Evolutionary conservation across 2,888 invertebrate genomes (phyloP), one percentile per base, ranked within the genome.

Genomic region (Gastracanthus pulcherrimus): DNA sequence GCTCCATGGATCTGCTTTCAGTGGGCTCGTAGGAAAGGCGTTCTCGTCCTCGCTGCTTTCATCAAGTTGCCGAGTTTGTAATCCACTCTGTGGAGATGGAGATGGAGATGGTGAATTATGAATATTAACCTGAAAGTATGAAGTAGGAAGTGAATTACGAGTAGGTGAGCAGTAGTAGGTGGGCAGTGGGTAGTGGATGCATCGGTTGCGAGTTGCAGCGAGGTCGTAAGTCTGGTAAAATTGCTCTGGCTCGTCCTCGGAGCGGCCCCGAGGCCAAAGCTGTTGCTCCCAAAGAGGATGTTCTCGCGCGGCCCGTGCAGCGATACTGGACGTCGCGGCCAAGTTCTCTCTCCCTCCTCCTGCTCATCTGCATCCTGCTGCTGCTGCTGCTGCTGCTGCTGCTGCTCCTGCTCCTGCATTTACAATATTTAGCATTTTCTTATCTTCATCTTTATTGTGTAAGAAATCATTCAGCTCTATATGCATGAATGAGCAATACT

Each of bases 1-100:
- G 38, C 70, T 69, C 92, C 89, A 92, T 83, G 87, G 86, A 80
- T 90, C 91, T 86, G 91, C 92, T 87, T 93, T 94, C 58, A 94
- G 93, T 6, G 94, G 94, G n/a, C n/a, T 67, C 87, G 87, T 64
- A 87, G 55, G 16, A 86, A 85, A 41, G 86, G 83, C 84, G 11
- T 90, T 90, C 64, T 91, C 91, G 66, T 89, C 88, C 81, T 87
- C 89, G 82, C 88, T 89, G 77, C 88, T 89, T 9, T 85, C 89
- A 80, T 89, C 89, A 80, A 89, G 87, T 82, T 89, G 88, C 82
- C 89, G 90, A 76, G 85, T 85, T 83, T 87, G 88, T n/a, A n/a
- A n/a, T n/a, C n/a, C n/a, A n/a, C n/a, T n/a, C n/a, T n/a, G n/a
- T n/a, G n/a, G n/a, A n/a, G n/a, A n/a, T n/a, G n/a, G n/a, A n/a